Percentiles rank a stretch among this genome's conserved stretches.
Conservation (phyloP, 2,797 vertebrate genomes). For the Lacerta bilineata region DNA sequence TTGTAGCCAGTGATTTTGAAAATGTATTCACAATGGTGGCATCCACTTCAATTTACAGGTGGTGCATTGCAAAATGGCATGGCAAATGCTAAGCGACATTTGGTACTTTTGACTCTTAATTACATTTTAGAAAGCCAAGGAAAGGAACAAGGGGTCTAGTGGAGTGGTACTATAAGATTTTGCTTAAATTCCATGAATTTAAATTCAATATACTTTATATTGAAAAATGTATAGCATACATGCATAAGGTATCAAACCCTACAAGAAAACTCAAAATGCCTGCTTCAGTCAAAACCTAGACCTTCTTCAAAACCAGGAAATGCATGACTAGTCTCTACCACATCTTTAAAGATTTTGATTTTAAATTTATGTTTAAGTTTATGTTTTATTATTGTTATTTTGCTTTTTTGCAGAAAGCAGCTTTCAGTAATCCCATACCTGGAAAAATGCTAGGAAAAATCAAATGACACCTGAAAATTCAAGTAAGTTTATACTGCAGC, state of each 20-base stretch:
- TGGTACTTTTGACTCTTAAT: not conserved
- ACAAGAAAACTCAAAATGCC: constrained; percentile 44
- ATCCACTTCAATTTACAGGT: not conserved
- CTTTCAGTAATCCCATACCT: constrained; percentile 60
- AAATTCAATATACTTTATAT: not conserved
- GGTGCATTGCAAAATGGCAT: not conserved
- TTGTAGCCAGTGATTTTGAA: not conserved
- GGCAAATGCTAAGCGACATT: not conserved
- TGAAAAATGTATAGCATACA: not conserved
- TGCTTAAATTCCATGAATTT: not conserved
- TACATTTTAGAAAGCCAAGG: not conserved
- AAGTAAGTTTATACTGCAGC: constrained; percentile 76
- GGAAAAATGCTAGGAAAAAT: constrained; percentile 61
- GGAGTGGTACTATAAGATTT: constrained; percentile 6
- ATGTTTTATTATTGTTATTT: constrained; percentile 67
- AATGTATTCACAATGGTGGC: not conserved
- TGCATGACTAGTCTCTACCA: constrained; percentile 79
- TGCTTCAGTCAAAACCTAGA: constrained; percentile 63
- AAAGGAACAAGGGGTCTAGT: constrained; percentile 35
- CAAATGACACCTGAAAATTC: constrained; percentile 75
- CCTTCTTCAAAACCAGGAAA: constrained; percentile 72
- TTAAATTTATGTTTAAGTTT: constrained; percentile 76
- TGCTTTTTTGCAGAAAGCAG: constrained; percentile 62
- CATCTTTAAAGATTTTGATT: constrained; percentile 75
- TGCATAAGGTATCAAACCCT: not conserved